Conservation (phyloP, 2,797 vertebrate genomes). For the Paguma larvata region DNA sequence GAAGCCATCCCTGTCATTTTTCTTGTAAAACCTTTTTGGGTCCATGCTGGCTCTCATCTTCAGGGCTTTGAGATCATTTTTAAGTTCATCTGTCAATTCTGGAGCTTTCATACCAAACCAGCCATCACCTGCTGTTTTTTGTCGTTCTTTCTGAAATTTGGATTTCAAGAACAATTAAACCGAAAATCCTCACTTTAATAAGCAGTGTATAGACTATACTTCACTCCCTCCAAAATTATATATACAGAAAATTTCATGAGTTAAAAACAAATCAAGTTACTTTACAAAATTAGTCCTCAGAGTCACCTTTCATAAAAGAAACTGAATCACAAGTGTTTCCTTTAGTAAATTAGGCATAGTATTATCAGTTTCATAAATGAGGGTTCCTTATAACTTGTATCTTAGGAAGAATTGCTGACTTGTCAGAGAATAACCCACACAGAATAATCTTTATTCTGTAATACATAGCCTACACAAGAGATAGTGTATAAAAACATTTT, state of each 20-base stretch:
- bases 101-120: slow-evolving; percentile 99
- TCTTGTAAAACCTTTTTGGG: slow-evolving; percentile 98
- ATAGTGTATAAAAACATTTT: slow-evolving; percentile 32
- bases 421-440: not conserved
- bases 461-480: not conserved
- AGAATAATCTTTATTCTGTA: slow-evolving; percentile 34
- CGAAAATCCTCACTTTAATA: slow-evolving; percentile 50
- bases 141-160: slow-evolving; percentile 91
- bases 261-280: slow-evolving; percentile 30
- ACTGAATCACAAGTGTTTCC: not conserved
- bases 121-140: slow-evolving; percentile 93
- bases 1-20: slow-evolving; percentile 96
- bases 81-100: slow-evolving; percentile 95
- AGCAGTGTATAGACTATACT: not conserved
- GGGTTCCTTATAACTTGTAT: not conserved
- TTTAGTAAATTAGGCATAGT: not conserved
- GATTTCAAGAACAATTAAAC: slow-evolving; percentile 51
- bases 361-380: slow-evolving; percentile 35
- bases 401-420: not conserved
- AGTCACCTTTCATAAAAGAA: slow-evolving; percentile 40
- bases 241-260: slow-evolving; percentile 51
- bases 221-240: slow-evolving; percentile 27
- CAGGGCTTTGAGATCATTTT: slow-evolving; percentile 94
- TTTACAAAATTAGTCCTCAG: slow-evolving; percentile 54
- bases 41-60: slow-evolving; percentile 96